These are phyloP conservation scores for Dromococcyx pavoninus DNA, from an alignment of 2,797 vertebrate genomes.

Conservation along the genomic window DNA sequence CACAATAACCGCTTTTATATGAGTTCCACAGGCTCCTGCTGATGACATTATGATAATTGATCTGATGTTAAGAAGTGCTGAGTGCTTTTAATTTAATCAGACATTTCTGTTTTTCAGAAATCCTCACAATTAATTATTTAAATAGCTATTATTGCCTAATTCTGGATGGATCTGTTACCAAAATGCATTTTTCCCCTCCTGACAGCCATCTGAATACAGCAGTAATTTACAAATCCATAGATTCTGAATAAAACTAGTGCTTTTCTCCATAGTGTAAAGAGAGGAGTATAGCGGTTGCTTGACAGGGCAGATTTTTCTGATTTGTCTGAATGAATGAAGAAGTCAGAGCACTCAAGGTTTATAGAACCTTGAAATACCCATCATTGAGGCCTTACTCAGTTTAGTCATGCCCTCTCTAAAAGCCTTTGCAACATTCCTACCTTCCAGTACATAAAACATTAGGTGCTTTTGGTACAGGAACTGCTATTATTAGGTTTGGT, in stretches of 20 bases:
- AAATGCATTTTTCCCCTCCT: not conserved
- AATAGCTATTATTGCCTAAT: not conserved
- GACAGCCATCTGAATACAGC: not conserved
- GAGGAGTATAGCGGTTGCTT: not conserved
- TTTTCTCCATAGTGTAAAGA: not conserved
- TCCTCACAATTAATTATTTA: not conserved
- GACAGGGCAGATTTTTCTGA: not conserved
- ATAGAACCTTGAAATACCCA: not conserved
- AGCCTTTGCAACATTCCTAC: not conserved
- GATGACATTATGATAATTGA: not conserved
- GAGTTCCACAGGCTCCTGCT: not conserved
- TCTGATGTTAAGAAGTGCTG: not conserved
- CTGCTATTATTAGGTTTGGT: not conserved
- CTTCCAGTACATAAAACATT: not conserved
- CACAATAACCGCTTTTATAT: fast-evolving
- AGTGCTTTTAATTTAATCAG: not conserved
- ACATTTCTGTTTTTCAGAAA: not conserved
- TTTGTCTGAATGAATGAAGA: not conserved
- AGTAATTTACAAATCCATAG: not conserved
- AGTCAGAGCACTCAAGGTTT: not conserved
- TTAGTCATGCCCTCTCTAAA: not conserved
- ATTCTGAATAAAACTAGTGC: not conserved
- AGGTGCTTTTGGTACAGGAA: not conserved
- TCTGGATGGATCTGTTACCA: not conserved
- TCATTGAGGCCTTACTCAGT: fast-evolving